Evolutionary conservation across 2,113 vertebrate genomes (phyloP).

Genomic region (Solea solea): DNA sequence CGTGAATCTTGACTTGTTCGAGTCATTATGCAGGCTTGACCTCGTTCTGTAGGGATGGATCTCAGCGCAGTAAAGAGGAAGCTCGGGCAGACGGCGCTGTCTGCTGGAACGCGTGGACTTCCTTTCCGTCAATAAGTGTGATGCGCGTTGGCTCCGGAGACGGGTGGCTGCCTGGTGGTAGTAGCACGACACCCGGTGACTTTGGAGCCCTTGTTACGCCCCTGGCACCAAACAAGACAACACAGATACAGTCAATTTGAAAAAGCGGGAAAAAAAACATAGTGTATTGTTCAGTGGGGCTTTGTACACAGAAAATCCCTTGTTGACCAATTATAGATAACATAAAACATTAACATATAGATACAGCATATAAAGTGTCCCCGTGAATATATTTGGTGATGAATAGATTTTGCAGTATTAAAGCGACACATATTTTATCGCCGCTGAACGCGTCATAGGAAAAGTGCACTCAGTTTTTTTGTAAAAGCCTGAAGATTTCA

Average conservation of each 20-base stretch:
- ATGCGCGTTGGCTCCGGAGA: conserved; percentile 64
- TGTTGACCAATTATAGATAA: conserved; percentile 41
- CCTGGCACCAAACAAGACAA: conserved; percentile 69
- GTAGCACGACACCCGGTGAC: conserved; percentile 78
- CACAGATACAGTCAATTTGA: conserved; percentile 64
- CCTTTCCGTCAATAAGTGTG: conserved; percentile 71
- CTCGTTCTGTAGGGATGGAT: conserved; percentile 80
- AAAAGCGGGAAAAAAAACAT: conserved; percentile 12
- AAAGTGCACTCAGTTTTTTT: too few relatives aligned
- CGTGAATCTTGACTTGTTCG: conserved; percentile 77
- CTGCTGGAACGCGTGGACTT: conserved; percentile 66
- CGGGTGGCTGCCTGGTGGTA: conserved; percentile 78
- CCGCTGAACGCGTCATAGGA: too few relatives aligned
- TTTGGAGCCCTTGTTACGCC: conserved; percentile 60
- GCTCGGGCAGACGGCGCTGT: conserved; percentile 62
- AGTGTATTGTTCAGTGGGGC: conserved; percentile 41
- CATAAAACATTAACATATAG: conserved; percentile 32
- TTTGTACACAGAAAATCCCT: conserved; percentile 24
- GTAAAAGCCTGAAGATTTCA: too few relatives aligned
- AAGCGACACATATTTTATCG: not conserved
- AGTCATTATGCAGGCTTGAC: conserved; percentile 82
- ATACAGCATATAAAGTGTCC: not conserved
- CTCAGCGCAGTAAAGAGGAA: conserved; percentile 57
- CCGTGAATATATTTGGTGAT: conserved; percentile 19
- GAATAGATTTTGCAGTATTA: not conserved